A percentile compares a stretch with the other conserved stretches of the same genome.
phyloP scores from a whole-genome alignment of 2,797 vertebrate genomes.

The Micromesistius poutassou region DNA sequence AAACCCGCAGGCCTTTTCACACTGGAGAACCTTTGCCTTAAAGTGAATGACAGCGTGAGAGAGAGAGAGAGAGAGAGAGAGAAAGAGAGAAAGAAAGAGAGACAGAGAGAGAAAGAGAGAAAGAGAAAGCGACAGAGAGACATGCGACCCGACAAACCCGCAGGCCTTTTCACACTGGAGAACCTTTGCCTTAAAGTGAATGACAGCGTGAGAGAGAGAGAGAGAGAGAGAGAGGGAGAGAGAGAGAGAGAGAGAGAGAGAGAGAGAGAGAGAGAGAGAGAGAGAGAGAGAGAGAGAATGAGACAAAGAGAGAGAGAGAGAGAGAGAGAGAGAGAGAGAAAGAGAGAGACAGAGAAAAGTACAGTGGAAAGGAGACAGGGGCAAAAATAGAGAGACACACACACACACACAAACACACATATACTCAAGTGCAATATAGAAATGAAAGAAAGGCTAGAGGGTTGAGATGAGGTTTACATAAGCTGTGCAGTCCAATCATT shows the following conservation, averaged over 20 bases:
- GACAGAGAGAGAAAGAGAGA: too few species aligned
- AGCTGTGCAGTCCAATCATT: constrained; percentile 49
- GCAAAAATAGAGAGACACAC: neutral
- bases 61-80: neutral
- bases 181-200: neutral
- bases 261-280: too few species aligned
- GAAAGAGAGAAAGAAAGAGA: too few species aligned
- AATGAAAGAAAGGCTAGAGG: neutral
- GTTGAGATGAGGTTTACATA: constrained; percentile 48
- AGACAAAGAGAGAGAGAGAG: too few species aligned
- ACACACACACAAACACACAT: neutral
- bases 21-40: neutral
- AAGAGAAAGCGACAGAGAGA: too few species aligned
- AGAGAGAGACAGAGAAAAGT: too few species aligned
- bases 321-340: neutral
- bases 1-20: too few species aligned
- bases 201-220: neutral
- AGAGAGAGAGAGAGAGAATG: too few species aligned
- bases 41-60: neutral
- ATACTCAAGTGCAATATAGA: neutral
- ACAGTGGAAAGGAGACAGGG: neutral
- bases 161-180: too few species aligned
- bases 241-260: too few species aligned
- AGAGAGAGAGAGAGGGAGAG: neutral
- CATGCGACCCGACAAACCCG: too few species aligned